A percentile compares a stretch with the other conserved stretches of the same genome.
These are phyloP conservation scores for Dasysyrphus albostriatus DNA, from an alignment of 2,888 invertebrate genomes.

Conservation along the genomic window DNA sequence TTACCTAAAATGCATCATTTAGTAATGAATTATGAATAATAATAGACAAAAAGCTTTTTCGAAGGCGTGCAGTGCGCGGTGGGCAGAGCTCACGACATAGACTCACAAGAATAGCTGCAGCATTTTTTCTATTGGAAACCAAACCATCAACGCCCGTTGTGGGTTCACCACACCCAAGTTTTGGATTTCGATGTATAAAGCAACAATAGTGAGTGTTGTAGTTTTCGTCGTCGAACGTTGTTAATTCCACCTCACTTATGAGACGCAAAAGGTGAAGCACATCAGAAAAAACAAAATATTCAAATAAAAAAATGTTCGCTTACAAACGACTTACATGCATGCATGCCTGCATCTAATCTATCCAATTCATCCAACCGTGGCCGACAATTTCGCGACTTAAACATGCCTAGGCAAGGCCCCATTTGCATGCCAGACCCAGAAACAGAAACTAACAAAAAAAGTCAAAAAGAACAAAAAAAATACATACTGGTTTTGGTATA, in stretches of 20 bases:
- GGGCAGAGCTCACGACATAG: constrained; percentile 7
- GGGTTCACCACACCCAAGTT: constrained; percentile 71
- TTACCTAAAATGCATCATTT: constrained; percentile 73
- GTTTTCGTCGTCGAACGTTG: constrained; percentile 38
- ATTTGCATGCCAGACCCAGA: constrained; percentile 74
- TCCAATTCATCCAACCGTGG: constrained; percentile 73
- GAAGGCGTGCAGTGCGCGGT: not conserved
- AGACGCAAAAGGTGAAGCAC: constrained; percentile 47
- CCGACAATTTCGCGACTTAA: constrained; percentile 74
- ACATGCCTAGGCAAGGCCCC: constrained; percentile 72
- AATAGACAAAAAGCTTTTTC: constrained; percentile 41
- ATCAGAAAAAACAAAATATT: not conserved
- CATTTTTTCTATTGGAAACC: constrained; percentile 45
- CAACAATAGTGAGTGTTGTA: constrained; percentile 27
- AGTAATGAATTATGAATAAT: constrained; percentile 74
- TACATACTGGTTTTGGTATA: constrained; percentile 56
- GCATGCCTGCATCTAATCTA: constrained; percentile 74
- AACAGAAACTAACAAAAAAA: constrained; percentile 16
- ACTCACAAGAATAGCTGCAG: constrained; percentile 19
- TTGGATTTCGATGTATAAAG: constrained; percentile 9
- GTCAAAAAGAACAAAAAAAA: not conserved
- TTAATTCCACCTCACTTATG: constrained; percentile 23
- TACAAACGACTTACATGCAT: constrained; percentile 76
- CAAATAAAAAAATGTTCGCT: constrained; percentile 28
- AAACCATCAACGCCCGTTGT: constrained; percentile 43